A percentile compares a stretch with the other conserved stretches of the same genome.
phyloP scores from a whole-genome alignment of 2,888 invertebrate genomes.

The Alentia gelatinosa region DNA sequence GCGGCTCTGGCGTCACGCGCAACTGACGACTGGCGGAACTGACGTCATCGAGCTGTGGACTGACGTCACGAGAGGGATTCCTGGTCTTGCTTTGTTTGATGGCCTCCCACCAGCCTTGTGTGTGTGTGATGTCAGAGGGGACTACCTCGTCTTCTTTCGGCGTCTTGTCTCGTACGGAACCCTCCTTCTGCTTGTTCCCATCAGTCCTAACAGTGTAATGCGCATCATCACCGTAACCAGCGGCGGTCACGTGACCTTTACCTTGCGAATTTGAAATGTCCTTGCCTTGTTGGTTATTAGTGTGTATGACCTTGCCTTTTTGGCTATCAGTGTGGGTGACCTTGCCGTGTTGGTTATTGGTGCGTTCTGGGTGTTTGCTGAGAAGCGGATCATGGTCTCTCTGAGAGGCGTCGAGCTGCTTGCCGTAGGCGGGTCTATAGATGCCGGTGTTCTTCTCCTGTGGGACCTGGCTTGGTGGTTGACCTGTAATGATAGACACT shows the following conservation, averaged over 20 bases:
- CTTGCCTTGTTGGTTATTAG: not conserved
- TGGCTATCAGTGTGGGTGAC: not conserved
- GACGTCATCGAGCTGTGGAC: not conserved
- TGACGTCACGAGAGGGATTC: not conserved
- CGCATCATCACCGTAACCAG: not conserved
- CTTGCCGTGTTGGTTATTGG: not conserved
- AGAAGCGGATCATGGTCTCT: not conserved
- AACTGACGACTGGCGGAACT: not conserved
- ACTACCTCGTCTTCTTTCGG: not conserved
- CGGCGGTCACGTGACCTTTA: not conserved
- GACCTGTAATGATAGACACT: no score
- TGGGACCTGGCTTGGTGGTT: no score
- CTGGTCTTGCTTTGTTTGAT: not conserved
- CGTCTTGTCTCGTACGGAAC: no score
- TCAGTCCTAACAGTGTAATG: no score
- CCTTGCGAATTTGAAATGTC: not conserved
- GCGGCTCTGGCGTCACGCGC: not conserved
- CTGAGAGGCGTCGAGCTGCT: not conserved
- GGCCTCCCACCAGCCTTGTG: conserved; percentile 20
- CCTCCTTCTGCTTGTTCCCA: no score
- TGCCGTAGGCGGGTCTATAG: not conserved
- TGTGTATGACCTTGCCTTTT: no score
- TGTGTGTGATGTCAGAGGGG: not conserved
- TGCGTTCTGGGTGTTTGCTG: not conserved
- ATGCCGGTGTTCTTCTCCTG: no score